Base-by-base conservation (phyloP, 1,140 invertebrate species). In the Aphelinus atriplicis region DNA sequence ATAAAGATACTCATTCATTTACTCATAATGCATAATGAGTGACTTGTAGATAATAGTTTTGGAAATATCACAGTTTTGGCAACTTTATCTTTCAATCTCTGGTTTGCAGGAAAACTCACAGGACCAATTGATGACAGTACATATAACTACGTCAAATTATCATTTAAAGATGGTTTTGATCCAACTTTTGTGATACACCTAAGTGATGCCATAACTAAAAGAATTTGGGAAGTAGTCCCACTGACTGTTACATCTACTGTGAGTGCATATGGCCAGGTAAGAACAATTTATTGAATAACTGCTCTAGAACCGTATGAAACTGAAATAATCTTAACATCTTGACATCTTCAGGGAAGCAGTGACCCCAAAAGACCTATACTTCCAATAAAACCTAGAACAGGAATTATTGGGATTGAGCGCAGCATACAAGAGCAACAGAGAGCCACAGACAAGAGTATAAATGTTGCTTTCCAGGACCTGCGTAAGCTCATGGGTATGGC, bases 331-430 rank as follows among this genome's bases (percentile, higher is more conserved):
- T 66, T 9, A 42, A 62, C 42, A 26, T 73, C 42, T 66, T 50
- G 43, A 26, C 60, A 57, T 2, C 45, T 56, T 3, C 46, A 73
- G 71, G 63, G 10, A 42, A 66, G n/a, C 3, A 63, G 47, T n/a
- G 7, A 43, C 3, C 4, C 10, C 76, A 61, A 83, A 81, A 65
- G 10, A 10, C 10, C 65, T 78, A 43, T 88, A 7, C 81, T 88
- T n/a, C 85, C 82, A 60, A 92, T 93, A 72, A 94, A 94, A 87
- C 90, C 93, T 50, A 86, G 95, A 62, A 93, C 93, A 64, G 98
- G 98, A 63, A 99, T 99, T 82, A 94, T 96, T 69, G 97, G 97
- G 7, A 99, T 99, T 83, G 97, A 99, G 87, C 91, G 95, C 81
- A 94, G 94, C 80, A 90, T 99, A 65, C 92, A 97, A 84, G 94